A percentile compares a stretch with the other conserved stretches of the same genome.
These are phyloP conservation scores for Dorcus parallelipipedus DNA, from an alignment of 2,888 invertebrate species.

Conservation along the genomic window DNA sequence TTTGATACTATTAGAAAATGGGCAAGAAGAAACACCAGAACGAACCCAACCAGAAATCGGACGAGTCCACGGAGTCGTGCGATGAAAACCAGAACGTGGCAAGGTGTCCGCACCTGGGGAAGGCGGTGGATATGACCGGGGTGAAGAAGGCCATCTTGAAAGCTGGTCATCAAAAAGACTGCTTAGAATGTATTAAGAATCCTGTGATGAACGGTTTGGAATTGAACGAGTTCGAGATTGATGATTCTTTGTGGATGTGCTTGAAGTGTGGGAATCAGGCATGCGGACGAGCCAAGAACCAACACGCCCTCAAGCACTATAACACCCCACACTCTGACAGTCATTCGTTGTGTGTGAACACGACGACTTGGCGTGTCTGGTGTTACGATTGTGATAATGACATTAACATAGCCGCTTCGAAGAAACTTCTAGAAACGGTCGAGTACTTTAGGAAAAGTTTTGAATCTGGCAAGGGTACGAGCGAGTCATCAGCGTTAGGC, in stretches of 20 bases:
- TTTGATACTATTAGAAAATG: slow-evolving; percentile 52
- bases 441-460: slow-evolving; percentile 18
- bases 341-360: slow-evolving; percentile 72
- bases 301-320: slow-evolving; percentile 74
- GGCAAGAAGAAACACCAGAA: slow-evolving; percentile 72
- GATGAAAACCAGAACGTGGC: slow-evolving; percentile 61
- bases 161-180: slow-evolving; percentile 51
- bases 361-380: slow-evolving; percentile 69
- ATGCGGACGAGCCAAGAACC: slow-evolving; percentile 66
- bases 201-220: slow-evolving; percentile 24
- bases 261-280: slow-evolving; percentile 75
- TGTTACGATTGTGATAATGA: slow-evolving; percentile 77
- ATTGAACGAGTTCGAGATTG: slow-evolving; percentile 46
- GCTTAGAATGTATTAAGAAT: slow-evolving; percentile 45
- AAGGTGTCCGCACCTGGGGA: slow-evolving; percentile 67
- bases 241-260: slow-evolving; percentile 70
- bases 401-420: slow-evolving; percentile 58
- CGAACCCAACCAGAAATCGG: slow-evolving; percentile 62
- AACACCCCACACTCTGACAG: slow-evolving; percentile 72
- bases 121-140: slow-evolving; percentile 63
- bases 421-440: slow-evolving; percentile 64
- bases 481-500: too few relatives aligned
- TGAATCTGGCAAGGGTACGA: neutral
- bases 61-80: slow-evolving; percentile 67
- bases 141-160: slow-evolving; percentile 54